phyloP scores from a whole-genome alignment of 2,888 invertebrate species.

The Heliconius erato region DNA sequence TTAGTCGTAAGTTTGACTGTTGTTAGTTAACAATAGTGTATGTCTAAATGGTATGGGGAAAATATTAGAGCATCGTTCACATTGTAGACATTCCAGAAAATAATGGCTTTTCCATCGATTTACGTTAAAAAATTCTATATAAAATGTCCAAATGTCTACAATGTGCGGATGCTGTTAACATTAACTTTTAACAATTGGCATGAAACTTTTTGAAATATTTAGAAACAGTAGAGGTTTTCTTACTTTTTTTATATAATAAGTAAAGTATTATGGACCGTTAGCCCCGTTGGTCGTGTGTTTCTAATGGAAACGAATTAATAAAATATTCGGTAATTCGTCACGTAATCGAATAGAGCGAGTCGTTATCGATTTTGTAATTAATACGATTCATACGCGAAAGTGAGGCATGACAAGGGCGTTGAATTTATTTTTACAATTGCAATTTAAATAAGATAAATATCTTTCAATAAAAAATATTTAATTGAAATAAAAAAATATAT shows the following conservation, averaged over 20 bases:
- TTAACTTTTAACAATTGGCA: constrained; percentile 25
- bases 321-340: background rate
- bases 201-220: constrained; percentile 13
- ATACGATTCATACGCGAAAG: background rate
- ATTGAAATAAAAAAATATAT: background rate
- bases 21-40: constrained; percentile 31
- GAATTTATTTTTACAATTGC: background rate
- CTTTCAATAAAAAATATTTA: background rate
- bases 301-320: background rate
- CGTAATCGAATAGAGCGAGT: background rate
- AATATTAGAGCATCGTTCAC: background rate
- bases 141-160: background rate
- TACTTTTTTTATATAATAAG: constrained; percentile 10
- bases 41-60: constrained; percentile 12
- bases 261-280: background rate
- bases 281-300: background rate
- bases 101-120: background rate
- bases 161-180: constrained; percentile 16
- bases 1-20: constrained; percentile 26
- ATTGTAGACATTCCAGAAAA: background rate
- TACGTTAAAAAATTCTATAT: background rate
- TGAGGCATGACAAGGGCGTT: background rate
- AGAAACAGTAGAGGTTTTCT: constrained; percentile 23
- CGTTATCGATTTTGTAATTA: constrained; percentile 15
- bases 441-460: background rate